phyloP scores from a whole-genome alignment of 92 coral and sea anemone species.

The Siderastrea radians region DNA sequence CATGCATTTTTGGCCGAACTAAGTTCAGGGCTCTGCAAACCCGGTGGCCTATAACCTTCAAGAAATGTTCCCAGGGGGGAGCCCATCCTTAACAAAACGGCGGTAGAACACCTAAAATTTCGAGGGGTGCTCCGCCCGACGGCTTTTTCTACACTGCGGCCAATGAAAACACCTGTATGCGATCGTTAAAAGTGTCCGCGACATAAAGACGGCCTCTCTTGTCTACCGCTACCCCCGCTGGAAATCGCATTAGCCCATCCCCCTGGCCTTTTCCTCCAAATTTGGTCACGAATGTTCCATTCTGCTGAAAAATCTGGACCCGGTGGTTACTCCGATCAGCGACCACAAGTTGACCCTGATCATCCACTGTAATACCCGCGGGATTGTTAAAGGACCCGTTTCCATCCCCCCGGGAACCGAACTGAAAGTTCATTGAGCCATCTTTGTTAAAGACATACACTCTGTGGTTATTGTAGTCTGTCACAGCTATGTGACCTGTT shows the following conservation, averaged over 20 bases:
- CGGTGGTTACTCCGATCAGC: constrained; percentile 89
- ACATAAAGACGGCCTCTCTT: constrained; percentile 78
- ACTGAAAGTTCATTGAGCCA: constrained; percentile 67
- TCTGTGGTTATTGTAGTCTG: constrained; percentile 81
- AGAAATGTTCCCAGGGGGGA: no score
- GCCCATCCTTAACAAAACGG: no score
- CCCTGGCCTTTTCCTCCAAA: constrained; percentile 90
- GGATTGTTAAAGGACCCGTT: constrained; percentile 86
- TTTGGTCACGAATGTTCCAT: constrained; percentile 81
- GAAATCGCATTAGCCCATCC: constrained; percentile 82
- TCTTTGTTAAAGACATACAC: constrained; percentile 68
- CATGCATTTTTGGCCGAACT: no score
- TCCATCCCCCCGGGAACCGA: constrained; percentile 81
- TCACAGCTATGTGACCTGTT: constrained; percentile 69
- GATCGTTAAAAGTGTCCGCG: constrained; percentile 85
- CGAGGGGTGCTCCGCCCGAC: neutral
- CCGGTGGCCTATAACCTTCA: no score
- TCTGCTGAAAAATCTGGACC: constrained; percentile 85
- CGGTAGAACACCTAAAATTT: neutral
- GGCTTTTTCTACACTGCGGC: constrained; percentile 64
- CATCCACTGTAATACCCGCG: constrained; percentile 85
- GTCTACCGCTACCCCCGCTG: constrained; percentile 87
- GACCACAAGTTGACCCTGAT: constrained; percentile 78
- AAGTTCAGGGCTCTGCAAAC: no score
- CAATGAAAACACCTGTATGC: constrained; percentile 83